Conservation (phyloP, 2,113 vertebrate species). For the Cinclus mexicanus region DNA sequence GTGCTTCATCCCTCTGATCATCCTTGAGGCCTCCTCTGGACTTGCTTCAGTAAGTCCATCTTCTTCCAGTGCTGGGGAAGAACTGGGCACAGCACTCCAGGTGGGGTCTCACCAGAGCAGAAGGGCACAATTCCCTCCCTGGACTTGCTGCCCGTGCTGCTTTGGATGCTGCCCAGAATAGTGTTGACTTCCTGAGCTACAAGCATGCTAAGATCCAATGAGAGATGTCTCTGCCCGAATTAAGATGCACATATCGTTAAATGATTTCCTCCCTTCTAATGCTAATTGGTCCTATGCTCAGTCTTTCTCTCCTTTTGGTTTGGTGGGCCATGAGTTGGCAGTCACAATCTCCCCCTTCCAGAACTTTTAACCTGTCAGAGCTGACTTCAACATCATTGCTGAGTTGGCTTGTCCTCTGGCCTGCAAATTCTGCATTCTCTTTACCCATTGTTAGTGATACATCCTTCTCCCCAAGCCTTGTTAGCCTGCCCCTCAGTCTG, state of each 20-base stretch:
- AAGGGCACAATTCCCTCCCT: background rate
- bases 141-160: background rate
- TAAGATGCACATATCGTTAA: background rate
- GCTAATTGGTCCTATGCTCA: background rate
- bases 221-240: background rate
- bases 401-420: background rate
- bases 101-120: background rate
- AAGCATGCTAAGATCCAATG: background rate
- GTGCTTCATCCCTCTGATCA: background rate
- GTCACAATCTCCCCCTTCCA: background rate
- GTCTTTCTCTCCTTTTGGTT: background rate
- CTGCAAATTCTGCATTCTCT: background rate
- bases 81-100: background rate
- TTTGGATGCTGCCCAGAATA: background rate
- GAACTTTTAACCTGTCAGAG: background rate
- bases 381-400: background rate
- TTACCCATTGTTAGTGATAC: background rate
- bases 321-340: background rate
- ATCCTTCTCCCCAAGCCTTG: background rate
- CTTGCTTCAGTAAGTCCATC: fast-evolving
- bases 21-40: background rate
- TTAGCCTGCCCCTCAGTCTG: background rate
- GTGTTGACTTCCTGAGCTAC: background rate
- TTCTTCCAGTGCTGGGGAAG: background rate
- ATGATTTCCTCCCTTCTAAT: background rate